Evolutionary conservation across 2,113 vertebrate genomes (phyloP).

Genomic region (Lipotes vexillifer): DNA sequence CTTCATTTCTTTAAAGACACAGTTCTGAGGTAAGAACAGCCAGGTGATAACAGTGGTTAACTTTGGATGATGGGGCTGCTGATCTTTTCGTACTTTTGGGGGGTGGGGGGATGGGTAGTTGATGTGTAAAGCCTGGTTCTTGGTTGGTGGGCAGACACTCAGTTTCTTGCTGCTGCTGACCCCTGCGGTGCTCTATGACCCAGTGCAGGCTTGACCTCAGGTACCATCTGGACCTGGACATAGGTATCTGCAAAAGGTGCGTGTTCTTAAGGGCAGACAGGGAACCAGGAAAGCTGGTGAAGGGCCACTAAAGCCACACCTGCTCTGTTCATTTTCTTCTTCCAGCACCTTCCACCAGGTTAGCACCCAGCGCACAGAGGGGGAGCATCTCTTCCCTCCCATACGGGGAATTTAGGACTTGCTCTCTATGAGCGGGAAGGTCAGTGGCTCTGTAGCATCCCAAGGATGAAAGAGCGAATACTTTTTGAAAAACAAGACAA

Average conservation of each 20-base stretch:
- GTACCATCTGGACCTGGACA: neutral
- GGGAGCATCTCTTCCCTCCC: neutral
- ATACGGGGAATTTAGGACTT: neutral
- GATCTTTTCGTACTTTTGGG: neutral
- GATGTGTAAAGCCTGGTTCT: neutral
- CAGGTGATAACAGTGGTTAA: neutral
- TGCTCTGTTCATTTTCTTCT: neutral
- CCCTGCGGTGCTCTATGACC: neutral
- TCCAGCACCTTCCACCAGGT: neutral
- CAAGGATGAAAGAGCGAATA: neutral
- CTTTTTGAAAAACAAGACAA: neutral
- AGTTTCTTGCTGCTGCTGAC: neutral
- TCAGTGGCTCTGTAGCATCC: neutral
- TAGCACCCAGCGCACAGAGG: neutral
- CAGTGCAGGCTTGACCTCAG: neutral
- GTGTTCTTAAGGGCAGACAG: neutral
- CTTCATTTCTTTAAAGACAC: neutral
- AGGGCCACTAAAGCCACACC: neutral
- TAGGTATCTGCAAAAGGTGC: neutral
- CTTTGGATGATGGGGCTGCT: neutral
- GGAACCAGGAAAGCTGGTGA: neutral
- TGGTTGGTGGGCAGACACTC: neutral
- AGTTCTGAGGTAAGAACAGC: neutral
- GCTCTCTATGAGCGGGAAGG: neutral
- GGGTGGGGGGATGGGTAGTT: too few relatives aligned